Conservation (phyloP, 2,113 vertebrate genomes). For the Cryptomyrus ogoouensis region DNA sequence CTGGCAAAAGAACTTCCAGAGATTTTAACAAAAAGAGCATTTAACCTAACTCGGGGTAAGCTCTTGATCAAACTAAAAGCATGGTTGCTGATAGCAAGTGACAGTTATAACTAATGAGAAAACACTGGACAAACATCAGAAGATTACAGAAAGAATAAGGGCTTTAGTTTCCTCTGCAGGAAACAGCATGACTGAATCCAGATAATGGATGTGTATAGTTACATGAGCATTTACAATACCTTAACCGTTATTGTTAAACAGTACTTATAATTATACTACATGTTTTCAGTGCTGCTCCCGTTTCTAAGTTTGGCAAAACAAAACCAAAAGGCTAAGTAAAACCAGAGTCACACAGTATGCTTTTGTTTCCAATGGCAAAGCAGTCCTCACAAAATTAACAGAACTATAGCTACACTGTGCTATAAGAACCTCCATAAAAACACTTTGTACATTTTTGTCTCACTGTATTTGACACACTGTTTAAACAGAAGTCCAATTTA, state of each 20-base stretch:
- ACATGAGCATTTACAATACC: background rate
- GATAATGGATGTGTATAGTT: background rate
- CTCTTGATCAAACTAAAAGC: background rate
- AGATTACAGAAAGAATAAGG: background rate
- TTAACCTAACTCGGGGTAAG: background rate
- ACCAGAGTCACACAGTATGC: background rate
- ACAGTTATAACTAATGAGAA: background rate
- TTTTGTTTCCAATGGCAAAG: background rate
- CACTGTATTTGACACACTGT: background rate
- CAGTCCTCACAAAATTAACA: background rate
- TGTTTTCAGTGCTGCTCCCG: background rate
- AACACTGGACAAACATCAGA: background rate
- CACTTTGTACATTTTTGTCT: background rate
- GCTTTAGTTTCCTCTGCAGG: background rate
- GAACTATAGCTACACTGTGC: background rate
- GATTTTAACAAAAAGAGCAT: background rate
- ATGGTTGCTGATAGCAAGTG: background rate
- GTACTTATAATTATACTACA: background rate
- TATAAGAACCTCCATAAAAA: background rate
- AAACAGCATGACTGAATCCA: background rate
- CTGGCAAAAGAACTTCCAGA: background rate
- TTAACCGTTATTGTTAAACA: background rate
- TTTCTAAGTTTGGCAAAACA: background rate
- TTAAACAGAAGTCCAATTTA: background rate
- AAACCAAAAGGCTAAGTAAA: background rate